Base-by-base conservation (phyloP, 2,113 vertebrate genomes). In the Helogale parvula region DNA sequence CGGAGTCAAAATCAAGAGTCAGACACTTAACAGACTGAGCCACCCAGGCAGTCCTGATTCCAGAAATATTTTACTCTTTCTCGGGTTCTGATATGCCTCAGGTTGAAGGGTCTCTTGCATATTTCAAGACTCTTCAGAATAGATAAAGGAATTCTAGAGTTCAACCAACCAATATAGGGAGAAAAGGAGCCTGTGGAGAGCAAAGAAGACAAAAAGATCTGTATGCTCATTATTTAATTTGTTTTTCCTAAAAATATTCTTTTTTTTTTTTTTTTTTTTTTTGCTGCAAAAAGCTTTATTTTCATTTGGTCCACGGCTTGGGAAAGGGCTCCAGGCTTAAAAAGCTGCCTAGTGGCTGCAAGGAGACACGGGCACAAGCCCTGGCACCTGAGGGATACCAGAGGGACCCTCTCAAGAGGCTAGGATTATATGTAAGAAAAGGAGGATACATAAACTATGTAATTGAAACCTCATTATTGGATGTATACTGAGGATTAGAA, bases 201-300 rank as follows among this genome's bases (percentile, higher is more conserved):
- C 7, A 84, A 41, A 10, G 25, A 35, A 85, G 54, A 74, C 19
- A 84, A 60, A 84, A 65, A 76, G 54, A 93, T 76, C 85, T 85
- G 57, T 38, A 52, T 50, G 33, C 5, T 76, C 33, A 31, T 93
- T 9, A 60, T 83, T 68, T 82, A 25, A 60, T 92, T 68, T 82
- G 41, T 72, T 21, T 60, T 35, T 25, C 90, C 90, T 33, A 92
- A 83, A 83, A 25, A 68, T 45, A 82, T 60, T 83, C 50, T 5
- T 85, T 93, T n/a, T n/a, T n/a, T n/a, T n/a, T n/a, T n/a, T n/a
- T n/a, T n/a, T n/a, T n/a, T n/a, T n/a, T n/a, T n/a, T n/a, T n/a
- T n/a, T 94, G 93, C 82, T 96, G 96, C 86, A 96, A 91, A 96
- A 90, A 83, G 79, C 90, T 98, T 98, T 98, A 98, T 97, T 97